A percentile compares a stretch with the other conserved stretches of the same genome.
Conservation (phyloP, 2,888 invertebrate species). For the Agrypnus murinus region DNA sequence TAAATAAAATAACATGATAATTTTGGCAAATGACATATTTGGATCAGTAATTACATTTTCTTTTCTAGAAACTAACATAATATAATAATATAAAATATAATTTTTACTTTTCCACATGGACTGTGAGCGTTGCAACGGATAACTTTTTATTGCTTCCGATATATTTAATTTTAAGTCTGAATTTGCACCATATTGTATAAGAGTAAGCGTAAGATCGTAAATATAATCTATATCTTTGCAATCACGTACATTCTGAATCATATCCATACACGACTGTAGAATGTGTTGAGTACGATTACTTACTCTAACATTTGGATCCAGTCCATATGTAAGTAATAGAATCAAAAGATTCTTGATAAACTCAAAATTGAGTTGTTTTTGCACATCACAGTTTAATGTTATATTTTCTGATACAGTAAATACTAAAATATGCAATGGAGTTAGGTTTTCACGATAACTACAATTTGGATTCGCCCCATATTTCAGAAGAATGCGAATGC, state of each 20-base stretch:
- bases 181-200: constrained; percentile 84
- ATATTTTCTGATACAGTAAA: constrained; percentile 83
- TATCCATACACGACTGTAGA: constrained; percentile 80
- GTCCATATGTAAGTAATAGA: constrained; percentile 78
- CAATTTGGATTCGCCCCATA: constrained; percentile 85
- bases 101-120: constrained; percentile 76
- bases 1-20: constrained; percentile 79
- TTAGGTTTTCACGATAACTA: constrained; percentile 79
- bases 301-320: constrained; percentile 78
- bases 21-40: constrained; percentile 77
- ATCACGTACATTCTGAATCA: constrained; percentile 81
- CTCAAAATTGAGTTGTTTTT: constrained; percentile 80
- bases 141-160: constrained; percentile 70
- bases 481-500: constrained; percentile 80
- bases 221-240: constrained; percentile 81
- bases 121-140: constrained; percentile 65
- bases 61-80: constrained; percentile 81
- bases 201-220: constrained; percentile 80
- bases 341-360: constrained; percentile 82
- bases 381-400: constrained; percentile 79
- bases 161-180: constrained; percentile 78
- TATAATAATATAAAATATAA: constrained; percentile 81
- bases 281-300: constrained; percentile 80
- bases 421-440: constrained; percentile 81
- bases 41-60: constrained; percentile 78